Evolutionary conservation across 2,113 vertebrate genomes (phyloP), one percentile per base, ranked within the genome.

Genomic region (Xenus cinereus): DNA sequence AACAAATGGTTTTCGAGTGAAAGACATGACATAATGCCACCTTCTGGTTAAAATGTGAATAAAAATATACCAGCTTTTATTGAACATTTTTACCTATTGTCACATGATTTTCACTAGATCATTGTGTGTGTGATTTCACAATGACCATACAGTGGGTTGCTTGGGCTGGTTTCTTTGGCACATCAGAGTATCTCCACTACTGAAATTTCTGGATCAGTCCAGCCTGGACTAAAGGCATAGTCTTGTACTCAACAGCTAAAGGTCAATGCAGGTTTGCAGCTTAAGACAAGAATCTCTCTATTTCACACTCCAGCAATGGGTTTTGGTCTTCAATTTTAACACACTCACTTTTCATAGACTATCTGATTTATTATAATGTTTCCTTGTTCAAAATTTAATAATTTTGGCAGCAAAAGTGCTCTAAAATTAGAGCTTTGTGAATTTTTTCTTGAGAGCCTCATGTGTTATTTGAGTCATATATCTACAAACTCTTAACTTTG

Each of bases 11-110:
- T 92, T 69, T 30, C 63, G 41, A 33, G 48, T 77, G 97, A 98
- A 97, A 97, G 96, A 82, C 72, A 64, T 97, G 95, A 90, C 95
- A 96, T 23, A 93, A 80, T 97, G 98, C 98, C 98, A 98, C 95
- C 98, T 98, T 94, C 96, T 98, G 98, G 98, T 43, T 90, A 46
- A 97, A 95, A 88, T 10, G 33, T 51, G 28, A 62, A 91, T 73
- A 83, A 95, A 97, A 96, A 84, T 23, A 57, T 7, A 68, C 19
- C 45, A 37, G 46, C 10, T 39, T 75, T 21, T 50, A 26, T 9
- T 84, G 37, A 90, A 79, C 39, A 54, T 41, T 89, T 74, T 30
- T 50, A 57, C 41, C 22, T 90, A 6, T 56, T 91, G 56, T 54
- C 32, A 59, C 10, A 12, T 37, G 60, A 9, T 12, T 53, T 50